phyloP scores from a whole-genome alignment of 2,113 vertebrate species.

The Amphilophus citrinellus region DNA sequence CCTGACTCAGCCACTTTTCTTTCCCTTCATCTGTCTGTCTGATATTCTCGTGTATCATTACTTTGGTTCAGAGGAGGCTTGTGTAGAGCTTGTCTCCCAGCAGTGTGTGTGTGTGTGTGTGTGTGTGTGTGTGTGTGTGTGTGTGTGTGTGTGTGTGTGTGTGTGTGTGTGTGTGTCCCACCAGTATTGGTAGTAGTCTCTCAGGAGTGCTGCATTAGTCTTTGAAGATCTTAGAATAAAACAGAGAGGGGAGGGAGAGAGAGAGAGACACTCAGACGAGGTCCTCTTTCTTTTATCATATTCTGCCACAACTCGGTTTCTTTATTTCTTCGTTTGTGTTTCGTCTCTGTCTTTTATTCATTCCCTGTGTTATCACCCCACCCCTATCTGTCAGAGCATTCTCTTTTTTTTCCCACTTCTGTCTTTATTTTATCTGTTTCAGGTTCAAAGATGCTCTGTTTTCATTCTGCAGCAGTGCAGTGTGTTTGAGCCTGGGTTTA shows the following conservation, averaged over 20 bases:
- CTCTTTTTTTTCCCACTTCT: neutral
- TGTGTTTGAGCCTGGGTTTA: slow-evolving; percentile 25
- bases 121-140: neutral
- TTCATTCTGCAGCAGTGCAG: slow-evolving; percentile 29
- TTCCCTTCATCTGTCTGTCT: slow-evolving; percentile 43
- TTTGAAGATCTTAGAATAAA: slow-evolving; percentile 70
- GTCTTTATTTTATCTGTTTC: slow-evolving; percentile 12
- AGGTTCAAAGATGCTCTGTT: slow-evolving; percentile 40
- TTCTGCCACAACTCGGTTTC: slow-evolving; percentile 26
- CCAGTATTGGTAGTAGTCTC: slow-evolving; percentile 53
- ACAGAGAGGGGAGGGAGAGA: neutral
- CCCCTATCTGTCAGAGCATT: slow-evolving; percentile 23
- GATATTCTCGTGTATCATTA: slow-evolving; percentile 52
- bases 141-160: slow-evolving; percentile 23
- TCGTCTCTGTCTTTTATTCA: slow-evolving; percentile 52
- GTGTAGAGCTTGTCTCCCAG: slow-evolving; percentile 52
- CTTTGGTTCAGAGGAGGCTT: slow-evolving; percentile 53
- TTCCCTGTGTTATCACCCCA: slow-evolving; percentile 39
- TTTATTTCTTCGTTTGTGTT: slow-evolving; percentile 52
- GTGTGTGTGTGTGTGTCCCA: slow-evolving; percentile 22
- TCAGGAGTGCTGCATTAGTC: slow-evolving; percentile 61
- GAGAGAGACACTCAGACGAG: slow-evolving; percentile 17
- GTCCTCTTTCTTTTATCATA: slow-evolving; percentile 37
- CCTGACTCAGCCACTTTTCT: slow-evolving; percentile 36
- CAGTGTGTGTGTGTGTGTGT: slow-evolving; percentile 19